phyloP scores from a whole-genome alignment of 53 echinoderm and acorn worm species.

The Astropecten irregularis region DNA sequence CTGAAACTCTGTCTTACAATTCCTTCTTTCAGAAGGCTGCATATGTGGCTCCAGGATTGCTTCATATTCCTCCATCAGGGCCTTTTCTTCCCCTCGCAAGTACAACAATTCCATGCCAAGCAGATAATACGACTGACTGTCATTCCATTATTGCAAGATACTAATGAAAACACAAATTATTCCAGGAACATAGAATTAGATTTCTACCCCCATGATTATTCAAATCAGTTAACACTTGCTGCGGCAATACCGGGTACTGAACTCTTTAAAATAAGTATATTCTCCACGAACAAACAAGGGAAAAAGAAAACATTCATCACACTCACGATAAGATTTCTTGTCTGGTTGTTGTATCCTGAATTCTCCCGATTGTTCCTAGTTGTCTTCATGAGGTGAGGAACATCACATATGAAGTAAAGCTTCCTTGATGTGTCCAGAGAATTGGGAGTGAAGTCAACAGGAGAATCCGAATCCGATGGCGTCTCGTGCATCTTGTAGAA shows the following conservation, averaged over 20 bases:
- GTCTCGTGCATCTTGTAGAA: no score
- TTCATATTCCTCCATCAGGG: neutral
- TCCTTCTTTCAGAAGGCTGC: constrained; percentile 19
- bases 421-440: constrained; percentile 4
- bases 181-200: no score
- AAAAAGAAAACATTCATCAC: no score
- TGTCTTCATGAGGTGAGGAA: constrained; percentile 26
- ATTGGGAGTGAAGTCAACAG: neutral
- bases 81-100: neutral
- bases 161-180: no score
- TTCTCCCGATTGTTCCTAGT: constrained; percentile 19
- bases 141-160: no score
- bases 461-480: no score
- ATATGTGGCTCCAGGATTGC: constrained; percentile 33
- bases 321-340: no score
- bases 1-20: constrained; percentile 35
- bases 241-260: no score
- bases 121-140: constrained; percentile 36
- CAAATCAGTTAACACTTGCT: no score
- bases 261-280: no score
- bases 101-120: constrained; percentile 26
- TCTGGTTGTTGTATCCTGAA: neutral
- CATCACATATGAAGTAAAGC: constrained; percentile 40
- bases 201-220: no score
- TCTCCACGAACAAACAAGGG: no score